Evolutionary conservation across 2,797 vertebrate genomes (phyloP), one percentile per base, ranked within the genome.

Genomic region (Hippoglossus hippoglossus): DNA sequence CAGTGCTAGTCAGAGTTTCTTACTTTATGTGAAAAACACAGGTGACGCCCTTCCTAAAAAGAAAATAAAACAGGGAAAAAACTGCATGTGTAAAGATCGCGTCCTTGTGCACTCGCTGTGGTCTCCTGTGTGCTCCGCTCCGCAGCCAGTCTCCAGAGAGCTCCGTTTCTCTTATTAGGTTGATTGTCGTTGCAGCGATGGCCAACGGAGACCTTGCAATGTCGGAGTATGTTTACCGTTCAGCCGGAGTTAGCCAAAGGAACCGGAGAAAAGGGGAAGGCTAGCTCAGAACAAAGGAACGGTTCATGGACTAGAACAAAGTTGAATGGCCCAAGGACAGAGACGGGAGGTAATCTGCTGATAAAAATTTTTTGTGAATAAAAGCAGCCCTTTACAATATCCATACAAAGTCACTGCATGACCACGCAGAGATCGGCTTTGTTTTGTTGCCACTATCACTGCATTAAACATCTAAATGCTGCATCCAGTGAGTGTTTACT

Each of bases 181-280:
- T 83, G 81, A 83, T 87, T 90, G 89, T 85, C 68, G 82, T 73
- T 9, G 67, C 46, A 59, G 73, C 52, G 75, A 76, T 77, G 87
- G 83, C 78, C 75, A 59, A 75, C 24, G 75, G 79, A 89, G 87
- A 90, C 82, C 74, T 81, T 41, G 55, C 75, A 83, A 89, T 91
- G 88, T 89, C 44, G 60, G 67, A 82, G 81, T 78, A 89, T 88
- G 89, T 92, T 91, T 91, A 89, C 79, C 71, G 75, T 89, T 79
- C 81, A 76, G 81, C 39, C 46, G 34, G 77, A 87, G 86, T 87
- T 84, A 81, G 73, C 80, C 79, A 84, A 84, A 85, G 79, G 71
- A 89, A 81, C 57, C 49, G 56, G 77, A 83, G 80, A 63, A 66
- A 74, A 55, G 64, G 76, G 74, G 78, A 55, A 54, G 82, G 79